Conservation (phyloP, 2,113 vertebrate species). For the Grammomys surdaster region DNA sequence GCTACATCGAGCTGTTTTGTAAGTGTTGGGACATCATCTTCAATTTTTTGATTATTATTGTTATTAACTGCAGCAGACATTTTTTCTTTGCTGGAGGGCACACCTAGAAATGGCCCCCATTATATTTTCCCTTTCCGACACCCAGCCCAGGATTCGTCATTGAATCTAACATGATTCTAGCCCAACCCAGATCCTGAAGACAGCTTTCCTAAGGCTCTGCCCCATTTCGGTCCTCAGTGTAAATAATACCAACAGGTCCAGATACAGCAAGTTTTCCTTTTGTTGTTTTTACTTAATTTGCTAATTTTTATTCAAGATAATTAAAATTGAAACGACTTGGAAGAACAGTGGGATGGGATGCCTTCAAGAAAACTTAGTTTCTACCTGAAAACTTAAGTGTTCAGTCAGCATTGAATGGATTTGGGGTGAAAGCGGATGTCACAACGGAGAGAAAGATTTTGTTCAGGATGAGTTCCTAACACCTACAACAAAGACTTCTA, state of each 20-base stretch:
- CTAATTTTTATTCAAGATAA: background rate
- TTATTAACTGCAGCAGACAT: background rate
- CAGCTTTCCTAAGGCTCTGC: background rate
- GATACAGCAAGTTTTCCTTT: background rate
- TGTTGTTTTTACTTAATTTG: background rate
- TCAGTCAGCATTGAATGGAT: background rate
- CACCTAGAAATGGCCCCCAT: background rate
- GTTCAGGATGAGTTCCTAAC: conserved; percentile 49
- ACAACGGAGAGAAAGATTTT: background rate
- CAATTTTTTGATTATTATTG: conserved; percentile 25
- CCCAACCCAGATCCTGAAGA: background rate
- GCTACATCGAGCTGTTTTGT: conserved; percentile 40
- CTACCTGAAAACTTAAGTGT: background rate
- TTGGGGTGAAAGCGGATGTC: background rate
- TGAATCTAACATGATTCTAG: background rate
- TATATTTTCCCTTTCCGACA: background rate
- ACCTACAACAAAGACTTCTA: conserved; percentile 24
- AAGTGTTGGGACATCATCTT: background rate
- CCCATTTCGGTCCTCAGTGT: background rate
- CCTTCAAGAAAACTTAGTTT: too few species aligned
- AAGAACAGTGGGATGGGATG: background rate
- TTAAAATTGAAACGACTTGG: background rate
- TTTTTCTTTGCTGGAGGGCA: background rate
- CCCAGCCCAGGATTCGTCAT: background rate
- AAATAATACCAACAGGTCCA: background rate